Evolutionary conservation across 2,797 vertebrate genomes (phyloP), one percentile per base, ranked within the genome.

Genomic region (Chelidonichthys spinosus): DNA sequence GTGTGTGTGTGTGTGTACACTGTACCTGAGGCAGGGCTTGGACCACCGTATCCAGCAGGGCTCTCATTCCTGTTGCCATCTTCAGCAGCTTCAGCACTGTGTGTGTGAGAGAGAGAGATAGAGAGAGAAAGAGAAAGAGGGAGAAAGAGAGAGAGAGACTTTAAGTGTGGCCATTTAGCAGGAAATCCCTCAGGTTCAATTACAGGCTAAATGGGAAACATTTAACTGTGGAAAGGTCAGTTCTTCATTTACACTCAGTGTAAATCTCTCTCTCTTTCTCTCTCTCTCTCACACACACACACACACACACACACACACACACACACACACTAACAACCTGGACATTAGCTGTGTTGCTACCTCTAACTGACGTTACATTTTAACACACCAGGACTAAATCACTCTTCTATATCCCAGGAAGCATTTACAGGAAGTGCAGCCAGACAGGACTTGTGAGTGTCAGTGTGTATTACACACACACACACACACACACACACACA

Each of bases 21-120:
- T 55, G 40, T 91, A 99, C 98, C 98, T 99, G 98, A 70, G 98
- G 97, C 82, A 99, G 91, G 62, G 98, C 98, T 93, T 99, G 98
- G 73, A 99, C 97, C 68, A 99, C 98, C 0, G 98, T 99, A 91
- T 99, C 97, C 95, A 99, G 88, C 79, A 99, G 94, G 0, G 98
- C 98, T 90, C 97, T 92, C 97, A 99, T 99, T 25, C 97, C 98
- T 0, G 97, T 99, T 25, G 98, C 98, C 95, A 95, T 95, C 90
- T 95, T 95, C 85, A 95, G 87, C 74, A 95, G 90, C 88, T 95
- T 95, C 78, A 95, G 84, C 69, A 95, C 95, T 95, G 87, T 73
- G 70, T 40, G 55, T 33, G 60, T 36, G 47, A 36, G 60, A 70
- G 11, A 76, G 63, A 71, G 10, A 65, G 55, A 58, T 47, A 35